Percentiles rank a stretch among this genome's conserved stretches.
Evolutionary conservation across 2,888 invertebrate genomes (phyloP).

Genomic region (Drosophila macrothrix): DNA sequence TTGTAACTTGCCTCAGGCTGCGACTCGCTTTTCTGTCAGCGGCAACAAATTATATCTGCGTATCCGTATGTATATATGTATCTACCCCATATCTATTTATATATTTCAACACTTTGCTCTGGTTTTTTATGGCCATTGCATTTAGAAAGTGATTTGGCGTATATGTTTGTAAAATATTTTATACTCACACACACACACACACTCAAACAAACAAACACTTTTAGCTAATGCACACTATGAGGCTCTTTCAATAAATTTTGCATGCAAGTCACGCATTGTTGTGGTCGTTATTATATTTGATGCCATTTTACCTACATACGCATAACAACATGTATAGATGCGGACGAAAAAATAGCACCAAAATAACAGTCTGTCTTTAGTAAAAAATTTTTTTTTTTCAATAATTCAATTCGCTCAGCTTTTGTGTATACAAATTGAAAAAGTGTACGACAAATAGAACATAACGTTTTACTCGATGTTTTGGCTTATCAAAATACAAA

Average conservation of each 20-base stretch:
- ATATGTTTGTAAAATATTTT: constrained; percentile 50
- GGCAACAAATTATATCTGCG: constrained; percentile 59
- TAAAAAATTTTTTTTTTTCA: not conserved
- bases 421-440: not conserved
- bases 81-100: constrained; percentile 47
- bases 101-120: constrained; percentile 58
- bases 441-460: too few relatives aligned
- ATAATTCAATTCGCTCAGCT: not conserved
- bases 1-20: constrained; percentile 35
- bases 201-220: constrained; percentile 26
- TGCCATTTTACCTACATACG: constrained; percentile 48
- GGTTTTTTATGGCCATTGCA: constrained; percentile 62
- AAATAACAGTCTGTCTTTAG: not conserved
- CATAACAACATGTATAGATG: not conserved
- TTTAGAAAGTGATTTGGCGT: constrained; percentile 68
- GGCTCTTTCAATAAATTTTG: constrained; percentile 44
- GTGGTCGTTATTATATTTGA: constrained; percentile 71
- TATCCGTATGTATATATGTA: constrained; percentile 6
- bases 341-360: not conserved
- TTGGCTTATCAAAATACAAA: not conserved
- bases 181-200: constrained; percentile 23
- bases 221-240: constrained; percentile 54
- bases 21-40: constrained; percentile 53
- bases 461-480: not conserved
- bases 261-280: constrained; percentile 67